phyloP scores from a whole-genome alignment of 2,888 invertebrate genomes.

The Drosophila limbata region DNA sequence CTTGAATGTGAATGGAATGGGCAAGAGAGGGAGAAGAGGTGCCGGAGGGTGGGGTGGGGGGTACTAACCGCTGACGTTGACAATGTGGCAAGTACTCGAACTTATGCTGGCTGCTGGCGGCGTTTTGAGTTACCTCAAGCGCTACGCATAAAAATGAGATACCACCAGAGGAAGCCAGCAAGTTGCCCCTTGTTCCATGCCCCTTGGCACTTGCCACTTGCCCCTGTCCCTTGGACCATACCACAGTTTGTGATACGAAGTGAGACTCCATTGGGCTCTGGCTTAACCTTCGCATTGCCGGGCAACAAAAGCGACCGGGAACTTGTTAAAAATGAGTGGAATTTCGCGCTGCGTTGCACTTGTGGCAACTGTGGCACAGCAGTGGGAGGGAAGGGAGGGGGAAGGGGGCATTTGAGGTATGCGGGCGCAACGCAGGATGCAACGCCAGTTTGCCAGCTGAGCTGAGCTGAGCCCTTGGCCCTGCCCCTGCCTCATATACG shows the following conservation, averaged over 20 bases:
- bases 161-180: conserved; percentile 29
- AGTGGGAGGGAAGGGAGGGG: background rate
- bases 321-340: conserved; percentile 81
- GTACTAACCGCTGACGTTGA: conserved; percentile 66
- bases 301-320: conserved; percentile 76
- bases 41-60: conserved; percentile 2
- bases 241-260: conserved; percentile 60
- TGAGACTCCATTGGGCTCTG: conserved; percentile 47
- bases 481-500: conserved; percentile 43
- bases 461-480: conserved; percentile 7
- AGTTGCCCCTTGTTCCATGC: conserved; percentile 16
- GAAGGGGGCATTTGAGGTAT: conserved; percentile 28
- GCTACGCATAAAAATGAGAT: conserved; percentile 59
- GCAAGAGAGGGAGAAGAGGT: background rate
- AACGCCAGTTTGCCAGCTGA: conserved; percentile 58
- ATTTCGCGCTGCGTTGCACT: conserved; percentile 82
- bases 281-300: conserved; percentile 77
- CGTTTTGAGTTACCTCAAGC: conserved; percentile 74
- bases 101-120: conserved; percentile 64
- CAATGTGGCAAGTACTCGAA: conserved; percentile 59
- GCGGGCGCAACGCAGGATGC: conserved; percentile 58
- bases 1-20: conserved; percentile 1
- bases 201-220: background rate
- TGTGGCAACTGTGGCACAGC: conserved; percentile 35
- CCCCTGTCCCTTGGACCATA: background rate